Evolutionary conservation across 2,888 invertebrate genomes (phyloP), one percentile per base, ranked within the genome.

Genomic region (Dromius quadrimaculatus): DNA sequence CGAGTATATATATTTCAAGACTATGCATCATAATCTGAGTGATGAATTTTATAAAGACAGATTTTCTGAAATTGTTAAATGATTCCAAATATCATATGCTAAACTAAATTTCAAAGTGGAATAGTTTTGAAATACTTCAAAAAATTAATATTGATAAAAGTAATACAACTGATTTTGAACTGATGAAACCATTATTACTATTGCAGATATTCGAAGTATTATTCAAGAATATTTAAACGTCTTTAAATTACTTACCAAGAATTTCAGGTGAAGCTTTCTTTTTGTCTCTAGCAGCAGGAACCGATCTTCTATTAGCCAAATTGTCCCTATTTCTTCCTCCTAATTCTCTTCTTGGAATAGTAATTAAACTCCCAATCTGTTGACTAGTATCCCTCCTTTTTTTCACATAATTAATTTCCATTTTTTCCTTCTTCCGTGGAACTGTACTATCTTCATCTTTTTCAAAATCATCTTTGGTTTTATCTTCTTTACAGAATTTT

Each of bases 371-470:
- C 1, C 81, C 81, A 73, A 80, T 80, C 73, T 81, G 81, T 73
- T 82, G 81, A 75, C 78, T 81, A 71, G 80, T 80, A 75, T 81
- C 81, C 62, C 78, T 76, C 62, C 81, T 75, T 74, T 82, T 83
- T 75, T 83, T 82, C 54, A 81, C 77, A 62, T 74, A 77, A 68
- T 72, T 74, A 20, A 76, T 74, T 71, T 81, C 84, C 80, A 85
- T 84, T 74, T 85, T 87, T 75, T 86, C 86, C 76, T 85, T 86
- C 76, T 87, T 87, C 50, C 85, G 81, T 2, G 83, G 81, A 63
- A 85, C 83, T 1, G 79, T 80, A 41, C 81, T 80, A 65, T 83
- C 82, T 38, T 82, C 82, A 47, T 83, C 83, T 73, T 84, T 84
- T 74, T 83, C 82, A 63, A 78, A 79, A 72, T 80, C 79, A 62